phyloP scores from a whole-genome alignment of 2,888 invertebrate genomes.

The Platerodrilus igneus region DNA sequence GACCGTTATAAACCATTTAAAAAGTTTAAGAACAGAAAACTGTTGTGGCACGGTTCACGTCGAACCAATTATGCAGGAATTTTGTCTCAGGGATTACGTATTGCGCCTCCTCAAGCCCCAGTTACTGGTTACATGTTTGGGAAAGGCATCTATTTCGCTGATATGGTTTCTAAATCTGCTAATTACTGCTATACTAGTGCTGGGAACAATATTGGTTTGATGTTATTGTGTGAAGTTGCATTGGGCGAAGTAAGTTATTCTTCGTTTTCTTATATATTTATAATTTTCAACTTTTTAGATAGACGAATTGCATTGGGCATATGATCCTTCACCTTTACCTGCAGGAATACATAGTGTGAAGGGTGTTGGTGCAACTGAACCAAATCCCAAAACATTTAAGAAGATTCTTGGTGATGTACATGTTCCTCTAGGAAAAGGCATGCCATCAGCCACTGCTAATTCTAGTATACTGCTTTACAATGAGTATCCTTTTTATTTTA shows the following conservation, averaged over 20 bases:
- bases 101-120: not conserved
- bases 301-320: not conserved
- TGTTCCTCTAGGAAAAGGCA: too few species aligned
- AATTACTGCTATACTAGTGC: not conserved
- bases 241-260: not conserved
- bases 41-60: not conserved
- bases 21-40: not conserved
- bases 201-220: too few species aligned
- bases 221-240: not conserved
- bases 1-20: not conserved
- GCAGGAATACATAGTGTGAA: constrained; percentile 79
- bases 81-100: not conserved
- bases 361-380: constrained; percentile 78
- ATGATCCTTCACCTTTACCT: constrained; percentile 51
- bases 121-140: not conserved
- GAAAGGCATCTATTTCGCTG: not conserved
- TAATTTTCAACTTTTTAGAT: not conserved
- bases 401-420: too few species aligned
- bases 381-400: constrained; percentile 69
- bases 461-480: too few species aligned
- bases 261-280: too few species aligned
- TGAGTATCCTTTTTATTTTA: too few species aligned
- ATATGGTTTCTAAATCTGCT: not conserved
- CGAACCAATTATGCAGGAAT: not conserved
- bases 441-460: too few species aligned